phyloP scores from a whole-genome alignment of 1,140 invertebrate genomes.

The Sarcophaga bullata region DNA sequence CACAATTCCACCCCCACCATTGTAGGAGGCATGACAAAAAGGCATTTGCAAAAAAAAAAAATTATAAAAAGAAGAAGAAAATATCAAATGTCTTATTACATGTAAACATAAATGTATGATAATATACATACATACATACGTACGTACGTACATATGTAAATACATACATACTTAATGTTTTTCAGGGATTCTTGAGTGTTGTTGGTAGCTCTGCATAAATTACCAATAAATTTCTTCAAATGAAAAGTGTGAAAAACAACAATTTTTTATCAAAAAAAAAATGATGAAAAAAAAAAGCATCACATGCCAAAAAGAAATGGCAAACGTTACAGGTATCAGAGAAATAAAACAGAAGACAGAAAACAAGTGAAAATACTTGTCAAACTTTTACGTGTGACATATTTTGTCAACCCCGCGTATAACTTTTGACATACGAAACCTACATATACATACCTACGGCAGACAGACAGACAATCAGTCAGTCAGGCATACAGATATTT shows the following conservation, averaged over 20 bases:
- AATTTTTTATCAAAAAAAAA: constrained; percentile 25
- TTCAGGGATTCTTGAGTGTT: neutral
- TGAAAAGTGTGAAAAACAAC: neutral
- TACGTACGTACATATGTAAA: neutral
- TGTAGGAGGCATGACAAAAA: neutral
- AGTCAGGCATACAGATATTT: no score
- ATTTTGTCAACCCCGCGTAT: constrained; percentile 34
- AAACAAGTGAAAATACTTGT: constrained; percentile 13
- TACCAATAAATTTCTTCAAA: constrained; percentile 26
- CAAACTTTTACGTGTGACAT: constrained; percentile 38
- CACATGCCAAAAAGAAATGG: neutral
- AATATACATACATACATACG: neutral
- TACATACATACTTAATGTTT: neutral
- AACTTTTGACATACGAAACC: constrained; percentile 28
- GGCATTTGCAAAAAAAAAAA: neutral
- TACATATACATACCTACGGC: neutral
- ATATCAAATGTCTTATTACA: neutral
- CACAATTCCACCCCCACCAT: neutral
- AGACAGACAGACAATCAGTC: no score
- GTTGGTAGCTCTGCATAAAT: constrained; percentile 25
- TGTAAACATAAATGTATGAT: neutral
- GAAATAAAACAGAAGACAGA: neutral
- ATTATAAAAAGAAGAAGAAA: no score
- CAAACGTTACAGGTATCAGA: neutral
- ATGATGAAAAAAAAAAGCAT: neutral